Evolutionary conservation across 2,888 invertebrate genomes (phyloP).

Genomic region (Agrotis puta): DNA sequence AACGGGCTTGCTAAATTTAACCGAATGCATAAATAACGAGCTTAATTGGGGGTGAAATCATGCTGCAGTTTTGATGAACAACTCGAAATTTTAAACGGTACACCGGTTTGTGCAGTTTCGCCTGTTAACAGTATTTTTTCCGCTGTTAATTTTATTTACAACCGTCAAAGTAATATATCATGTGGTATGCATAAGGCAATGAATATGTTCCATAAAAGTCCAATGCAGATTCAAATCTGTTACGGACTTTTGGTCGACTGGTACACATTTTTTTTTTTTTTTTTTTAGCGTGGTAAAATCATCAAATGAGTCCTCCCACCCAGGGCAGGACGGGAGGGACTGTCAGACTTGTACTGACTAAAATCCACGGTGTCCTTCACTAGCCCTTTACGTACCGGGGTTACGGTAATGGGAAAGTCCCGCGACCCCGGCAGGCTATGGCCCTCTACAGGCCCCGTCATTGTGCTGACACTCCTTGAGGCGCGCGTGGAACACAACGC

Average conservation of each 20-base stretch:
- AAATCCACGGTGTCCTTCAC: too few relatives aligned
- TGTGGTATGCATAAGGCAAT: neutral
- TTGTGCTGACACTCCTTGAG: too few relatives aligned
- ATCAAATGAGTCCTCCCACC: too few relatives aligned
- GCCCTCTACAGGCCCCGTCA: too few relatives aligned
- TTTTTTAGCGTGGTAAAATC: too few relatives aligned
- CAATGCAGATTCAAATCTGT: neutral
- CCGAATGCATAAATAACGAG: conserved; percentile 87
- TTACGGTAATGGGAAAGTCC: too few relatives aligned
- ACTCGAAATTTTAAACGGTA: conserved; percentile 76
- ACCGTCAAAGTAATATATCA: conserved; percentile 9
- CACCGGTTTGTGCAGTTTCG: conserved; percentile 36
- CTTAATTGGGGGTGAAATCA: conserved; percentile 86
- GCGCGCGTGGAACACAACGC: too few relatives aligned
- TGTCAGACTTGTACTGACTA: too few relatives aligned
- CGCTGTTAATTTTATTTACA: conserved; percentile 32
- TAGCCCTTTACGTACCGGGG: too few relatives aligned
- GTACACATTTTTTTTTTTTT: too few relatives aligned
- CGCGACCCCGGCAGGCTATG: too few relatives aligned
- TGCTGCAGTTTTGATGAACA: conserved; percentile 86
- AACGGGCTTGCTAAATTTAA: conserved; percentile 75
- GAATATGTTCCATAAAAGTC: neutral
- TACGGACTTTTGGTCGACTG: neutral
- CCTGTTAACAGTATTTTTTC: conserved; percentile 35
- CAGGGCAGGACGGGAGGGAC: too few relatives aligned